Evolutionary conservation across 2,113 vertebrate species (phyloP), one percentile per base, ranked within the genome.

Genomic region (Blennius ocellaris): DNA sequence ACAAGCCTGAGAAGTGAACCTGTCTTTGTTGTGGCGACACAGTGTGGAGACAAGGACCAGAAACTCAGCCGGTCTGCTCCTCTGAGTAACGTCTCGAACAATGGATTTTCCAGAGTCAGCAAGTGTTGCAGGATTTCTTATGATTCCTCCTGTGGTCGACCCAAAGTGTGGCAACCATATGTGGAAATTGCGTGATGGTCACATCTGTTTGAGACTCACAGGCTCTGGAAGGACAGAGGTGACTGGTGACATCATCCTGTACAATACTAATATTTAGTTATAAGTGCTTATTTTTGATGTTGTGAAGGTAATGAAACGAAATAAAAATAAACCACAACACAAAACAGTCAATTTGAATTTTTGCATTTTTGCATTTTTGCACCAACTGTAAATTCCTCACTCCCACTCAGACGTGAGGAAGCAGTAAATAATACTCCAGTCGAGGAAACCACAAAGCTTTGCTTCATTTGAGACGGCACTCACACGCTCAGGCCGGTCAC

Each of bases 11-110:
- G 55, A 67, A 80, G 49, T 77, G 65, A 74, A 75, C 48, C 61
- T 72, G 16, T 57, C 5, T 82, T 87, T 91, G 85, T 89, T 91
- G 86, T 90, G 83, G 71, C 78, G 76, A 80, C 80, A 89, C 57
- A 43, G 21, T 62, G 45, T 55, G 39, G 69, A 81, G 62, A 82
- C 61, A 37, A 37, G 60, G 14, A 41, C 56, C 71, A 61, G 52
- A 61, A 60, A 70, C 41, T 50, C 30, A 16, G 62, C 38, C 71
- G 61, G 78, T 70, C 54, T 12, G 15, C 36, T 58, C 10, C 37
- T 1, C 64, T 10, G 40, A 54, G 41, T 47, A 64, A 15, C n/a
- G n/a, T n/a, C n/a, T n/a, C n/a, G n/a, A n/a, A n/a, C 67, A 39
- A 1, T 51, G 10, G 43, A 10, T 8, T n/a, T 47, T 2, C 54